These are phyloP conservation scores for Thunnus albacares DNA, from an alignment of 2,797 vertebrate species.

Conservation along the genomic window DNA sequence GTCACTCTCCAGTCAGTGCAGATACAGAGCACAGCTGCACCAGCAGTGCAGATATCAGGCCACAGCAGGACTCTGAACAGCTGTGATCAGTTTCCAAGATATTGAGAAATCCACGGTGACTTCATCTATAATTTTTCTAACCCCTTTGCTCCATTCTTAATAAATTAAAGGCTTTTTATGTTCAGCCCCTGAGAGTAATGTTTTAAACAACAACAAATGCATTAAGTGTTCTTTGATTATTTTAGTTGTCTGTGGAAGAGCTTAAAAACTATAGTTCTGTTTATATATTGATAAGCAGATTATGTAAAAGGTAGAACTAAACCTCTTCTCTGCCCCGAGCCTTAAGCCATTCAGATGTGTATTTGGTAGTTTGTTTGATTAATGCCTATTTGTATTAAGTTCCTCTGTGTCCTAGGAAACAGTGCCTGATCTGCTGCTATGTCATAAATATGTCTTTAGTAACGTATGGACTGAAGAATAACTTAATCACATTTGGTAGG, in stretches of 20 bases:
- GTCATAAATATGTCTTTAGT: neutral
- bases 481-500: neutral
- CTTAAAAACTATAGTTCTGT: neutral
- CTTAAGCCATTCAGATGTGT: no score
- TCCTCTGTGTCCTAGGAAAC: neutral
- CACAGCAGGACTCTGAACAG: neutral
- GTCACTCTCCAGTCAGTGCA: conserved; percentile 22
- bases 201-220: conserved; percentile 3
- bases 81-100: conserved; percentile 19
- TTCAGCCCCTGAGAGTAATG: neutral
- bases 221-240: neutral
- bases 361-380: neutral
- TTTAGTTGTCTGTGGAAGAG: conserved; percentile 6
- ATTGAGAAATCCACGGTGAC: conserved; percentile 11
- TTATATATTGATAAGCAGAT: neutral
- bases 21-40: conserved; percentile 8
- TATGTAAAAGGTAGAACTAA: neutral
- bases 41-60: conserved; percentile 1
- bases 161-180: conserved; percentile 25
- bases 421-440: neutral
- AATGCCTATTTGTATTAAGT: no score
- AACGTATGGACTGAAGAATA: neutral
- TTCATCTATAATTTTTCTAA: conserved; percentile 34
- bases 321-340: neutral
- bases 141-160: conserved; percentile 24